Evolutionary conservation across 2,113 vertebrate species (phyloP).

Genomic region (Gambusia affinis): DNA sequence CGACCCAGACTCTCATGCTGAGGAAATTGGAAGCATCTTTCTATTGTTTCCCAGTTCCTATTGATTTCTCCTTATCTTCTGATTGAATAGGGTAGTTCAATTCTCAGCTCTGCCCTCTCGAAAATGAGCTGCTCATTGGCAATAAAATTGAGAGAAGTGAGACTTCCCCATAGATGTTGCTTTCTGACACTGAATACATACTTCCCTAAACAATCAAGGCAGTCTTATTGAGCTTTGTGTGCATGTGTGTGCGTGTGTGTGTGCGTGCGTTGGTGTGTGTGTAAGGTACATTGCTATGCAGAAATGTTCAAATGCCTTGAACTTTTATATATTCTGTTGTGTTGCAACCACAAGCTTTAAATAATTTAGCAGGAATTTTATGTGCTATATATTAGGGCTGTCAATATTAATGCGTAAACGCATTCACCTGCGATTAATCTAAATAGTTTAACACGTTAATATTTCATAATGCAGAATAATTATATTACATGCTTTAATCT

Average conservation of each 20-base stretch:
- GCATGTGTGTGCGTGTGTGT: background rate
- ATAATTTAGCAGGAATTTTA: background rate
- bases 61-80: slow-evolving; percentile 55
- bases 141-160: slow-evolving; percentile 40
- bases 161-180: slow-evolving; percentile 27
- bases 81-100: slow-evolving; percentile 49
- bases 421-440: too few relatives aligned
- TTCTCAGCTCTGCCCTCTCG: slow-evolving; percentile 19
- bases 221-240: slow-evolving; percentile 4
- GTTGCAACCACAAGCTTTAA: background rate
- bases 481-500: too few relatives aligned
- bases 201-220: slow-evolving; percentile 25
- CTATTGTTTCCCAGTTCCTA: slow-evolving; percentile 49
- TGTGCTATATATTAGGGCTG: too few relatives aligned
- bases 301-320: background rate
- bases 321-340: background rate
- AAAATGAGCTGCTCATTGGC: slow-evolving; percentile 51
- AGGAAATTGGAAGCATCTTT: slow-evolving; percentile 52
- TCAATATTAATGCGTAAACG: too few relatives aligned
- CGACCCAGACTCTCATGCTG: slow-evolving; percentile 24
- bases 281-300: background rate
- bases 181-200: slow-evolving; percentile 30
- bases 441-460: too few relatives aligned
- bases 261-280: background rate
- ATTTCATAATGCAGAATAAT: too few relatives aligned